Percentiles rank a stretch among this genome's conserved stretches.
phyloP scores from a whole-genome alignment of 2,797 vertebrate species.

The Labroides dimidiatus region DNA sequence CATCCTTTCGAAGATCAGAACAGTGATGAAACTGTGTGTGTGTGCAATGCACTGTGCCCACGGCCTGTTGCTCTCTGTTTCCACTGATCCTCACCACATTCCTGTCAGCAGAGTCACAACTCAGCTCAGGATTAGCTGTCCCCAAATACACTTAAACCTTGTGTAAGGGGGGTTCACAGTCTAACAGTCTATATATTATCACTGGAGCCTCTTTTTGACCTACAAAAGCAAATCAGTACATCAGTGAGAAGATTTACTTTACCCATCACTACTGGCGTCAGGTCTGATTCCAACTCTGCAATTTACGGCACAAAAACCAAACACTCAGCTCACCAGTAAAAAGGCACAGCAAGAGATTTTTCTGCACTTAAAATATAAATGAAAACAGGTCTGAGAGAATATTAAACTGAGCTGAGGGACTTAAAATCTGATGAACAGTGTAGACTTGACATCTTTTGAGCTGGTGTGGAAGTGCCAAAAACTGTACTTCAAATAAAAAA shows the following conservation, averaged over 20 bases:
- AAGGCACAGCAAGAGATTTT: too few species aligned
- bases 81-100: conserved; percentile 54
- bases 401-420: too few species aligned
- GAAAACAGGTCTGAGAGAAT: too few species aligned
- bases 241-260: background rate
- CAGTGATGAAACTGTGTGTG: background rate
- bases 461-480: too few species aligned
- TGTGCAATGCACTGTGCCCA: conserved; percentile 9
- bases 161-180: background rate
- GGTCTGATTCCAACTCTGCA: background rate
- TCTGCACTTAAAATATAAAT: too few species aligned
- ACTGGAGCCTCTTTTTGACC: background rate
- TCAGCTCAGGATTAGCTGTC: conserved; percentile 35
- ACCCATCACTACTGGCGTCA: background rate
- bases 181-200: background rate
- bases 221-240: background rate
- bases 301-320: background rate
- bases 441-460: too few species aligned
- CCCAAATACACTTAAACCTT: conserved; percentile 3
- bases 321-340: too few species aligned
- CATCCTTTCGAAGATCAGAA: conserved; percentile 5
- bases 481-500: too few species aligned
- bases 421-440: too few species aligned
- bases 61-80: conserved; percentile 35
- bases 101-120: conserved; percentile 57